Conservation (phyloP, 2,888 invertebrate genomes). For the Drosophila merina region DNA sequence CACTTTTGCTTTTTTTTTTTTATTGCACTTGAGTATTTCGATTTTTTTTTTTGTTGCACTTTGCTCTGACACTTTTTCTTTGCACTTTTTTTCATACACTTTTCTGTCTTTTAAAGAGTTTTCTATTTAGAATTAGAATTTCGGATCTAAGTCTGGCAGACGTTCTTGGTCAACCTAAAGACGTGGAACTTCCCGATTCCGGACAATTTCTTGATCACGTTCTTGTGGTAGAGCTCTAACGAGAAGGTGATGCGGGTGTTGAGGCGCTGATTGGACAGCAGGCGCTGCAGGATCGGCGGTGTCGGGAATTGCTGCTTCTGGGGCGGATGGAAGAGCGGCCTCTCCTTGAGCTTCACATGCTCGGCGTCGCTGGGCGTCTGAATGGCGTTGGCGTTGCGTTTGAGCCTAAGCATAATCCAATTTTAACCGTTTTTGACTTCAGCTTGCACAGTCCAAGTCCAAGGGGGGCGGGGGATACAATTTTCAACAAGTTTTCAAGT, state of each 20-base stretch:
- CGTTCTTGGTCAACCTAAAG: conserved; percentile 63
- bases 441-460: conserved; percentile 46
- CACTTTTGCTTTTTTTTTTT: conserved; percentile 23
- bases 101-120: conserved; percentile 19
- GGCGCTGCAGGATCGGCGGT: conserved; percentile 40
- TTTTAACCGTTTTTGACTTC: conserved; percentile 57
- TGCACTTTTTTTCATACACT: conserved; percentile 15
- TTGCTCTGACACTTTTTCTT: conserved; percentile 21
- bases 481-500: neutral
- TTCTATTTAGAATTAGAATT: conserved; percentile 7
- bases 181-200: conserved; percentile 55
- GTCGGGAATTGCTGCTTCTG: conserved; percentile 17
- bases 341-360: conserved; percentile 67
- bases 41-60: conserved; percentile 51
- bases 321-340: conserved; percentile 47
- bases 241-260: conserved; percentile 69
- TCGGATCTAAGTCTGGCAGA: conserved; percentile 60
- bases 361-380: conserved; percentile 53
- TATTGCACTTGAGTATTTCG: conserved; percentile 37
- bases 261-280: conserved; percentile 64
- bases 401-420: conserved; percentile 81
- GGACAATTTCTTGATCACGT: conserved; percentile 69
- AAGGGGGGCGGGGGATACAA: neutral
- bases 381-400: conserved; percentile 57
- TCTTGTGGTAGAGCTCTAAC: conserved; percentile 76